Base-by-base conservation (phyloP, 2,797 vertebrate species). In the Rhadinocentrus ornatus region DNA sequence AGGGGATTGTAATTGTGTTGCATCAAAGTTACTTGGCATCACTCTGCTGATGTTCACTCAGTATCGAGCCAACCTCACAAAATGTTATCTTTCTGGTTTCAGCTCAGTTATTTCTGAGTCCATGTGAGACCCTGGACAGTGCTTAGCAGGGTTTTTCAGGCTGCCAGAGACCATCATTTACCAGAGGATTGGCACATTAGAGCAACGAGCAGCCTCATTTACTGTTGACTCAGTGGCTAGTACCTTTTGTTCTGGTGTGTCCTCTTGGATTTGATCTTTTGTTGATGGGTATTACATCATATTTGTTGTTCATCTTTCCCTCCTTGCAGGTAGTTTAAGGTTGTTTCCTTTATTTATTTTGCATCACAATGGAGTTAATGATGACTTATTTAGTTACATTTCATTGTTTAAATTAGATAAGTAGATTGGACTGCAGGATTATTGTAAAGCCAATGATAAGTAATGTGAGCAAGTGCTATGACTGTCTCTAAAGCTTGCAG, bases 11-110 rank as follows among this genome's bases (percentile, higher is more conserved):
- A 69, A 46, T 48, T 61, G 48, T 31, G 35, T 53, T 56, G n/a
- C 39, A 57, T 66, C 7, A 58, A 69, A 53, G 63, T 61, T 77
- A 18, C 66, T 37, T 48, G 26, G n/a, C n/a, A 1, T 67, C 22
- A 69, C 59, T 78, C 63, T 54, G 62, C 53, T 35, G 50, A 59
- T 48, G 64, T 66, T 64, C 29, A 71, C 29, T 55, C 57, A 24
- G 24, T 39, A 73, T 66, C 44, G 60, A 74, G 55, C 69, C 61
- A 66, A 56, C 39, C 31, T 34, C 55, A 60, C 78, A 67, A 57
- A 68, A 75, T 61, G 82, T 88, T 89, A 87, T 91, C 75, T 81
- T 32, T 64, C 63, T 73, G 71, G 74, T 88, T 92, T 90, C 82
- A 77, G 63, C 81, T 81, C 70, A 78, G 64, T 75, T 78, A 79